phyloP scores from a whole-genome alignment of 1,140 invertebrate species.

The Drosophila repletoides region DNA sequence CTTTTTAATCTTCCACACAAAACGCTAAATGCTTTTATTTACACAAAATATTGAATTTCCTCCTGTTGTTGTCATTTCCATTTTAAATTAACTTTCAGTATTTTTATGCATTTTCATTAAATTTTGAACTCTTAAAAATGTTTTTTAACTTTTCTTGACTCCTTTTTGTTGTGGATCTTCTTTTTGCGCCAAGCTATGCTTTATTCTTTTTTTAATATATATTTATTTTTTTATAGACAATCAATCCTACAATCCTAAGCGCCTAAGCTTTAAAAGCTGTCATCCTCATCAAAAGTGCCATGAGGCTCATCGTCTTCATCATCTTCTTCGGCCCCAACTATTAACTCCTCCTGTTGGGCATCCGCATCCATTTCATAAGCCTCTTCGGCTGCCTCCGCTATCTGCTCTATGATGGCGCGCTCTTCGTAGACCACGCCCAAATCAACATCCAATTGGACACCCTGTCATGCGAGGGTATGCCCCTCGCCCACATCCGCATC shows the following conservation, averaged over 20 bases:
- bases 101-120: not conserved
- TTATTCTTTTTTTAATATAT: constrained; percentile 45
- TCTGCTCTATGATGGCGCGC: constrained; percentile 53
- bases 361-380: constrained; percentile 55
- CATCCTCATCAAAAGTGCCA: constrained; percentile 42
- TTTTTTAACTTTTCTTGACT: not conserved
- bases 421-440: constrained; percentile 52
- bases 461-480: constrained; percentile 61
- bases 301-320: constrained; percentile 6
- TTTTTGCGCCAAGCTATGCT: constrained; percentile 54
- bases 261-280: constrained; percentile 69
- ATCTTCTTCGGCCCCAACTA: constrained; percentile 43
- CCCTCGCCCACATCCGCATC: constrained; percentile 54
- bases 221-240: no score
- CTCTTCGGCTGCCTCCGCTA: constrained; percentile 69
- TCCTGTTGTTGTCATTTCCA: constrained; percentile 27
- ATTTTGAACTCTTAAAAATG: no score
- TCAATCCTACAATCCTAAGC: constrained; percentile 58
- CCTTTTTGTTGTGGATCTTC: not conserved
- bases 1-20: constrained; percentile 36
- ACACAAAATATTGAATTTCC: constrained; percentile 59
- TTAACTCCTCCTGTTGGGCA: constrained; percentile 50
- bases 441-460: not conserved
- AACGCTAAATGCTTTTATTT: constrained; percentile 66
- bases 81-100: constrained; percentile 14